Evolutionary conservation across 2,888 invertebrate genomes (phyloP), one percentile per base, ranked within the genome.

Genomic region (Uloborus plumipes): DNA sequence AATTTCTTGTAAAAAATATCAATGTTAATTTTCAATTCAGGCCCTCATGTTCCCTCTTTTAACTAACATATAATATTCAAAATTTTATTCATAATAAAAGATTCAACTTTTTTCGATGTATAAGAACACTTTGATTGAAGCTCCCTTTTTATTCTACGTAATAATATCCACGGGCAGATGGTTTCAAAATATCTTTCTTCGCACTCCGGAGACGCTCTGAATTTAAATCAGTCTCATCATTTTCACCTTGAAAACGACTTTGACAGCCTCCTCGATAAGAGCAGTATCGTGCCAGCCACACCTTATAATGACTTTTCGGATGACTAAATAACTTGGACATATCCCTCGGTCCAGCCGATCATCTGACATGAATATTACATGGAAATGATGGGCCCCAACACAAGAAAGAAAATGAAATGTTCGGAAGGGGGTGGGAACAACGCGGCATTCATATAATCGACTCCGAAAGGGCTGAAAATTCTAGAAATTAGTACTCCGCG

Each of bases 291-390:
- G 16, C 47, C 69, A 78, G 65, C 77, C 77, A 78, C 77, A 78
- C 77, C 77, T 78, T 65, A 58, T 78, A 78, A 78, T 78, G 77
- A 78, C 77, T 78, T 71, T 71, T 64, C 61, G 70, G 70, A 78
- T 71, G 77, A 71, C 77, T 78, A 78, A 78, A 78, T 78, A 78
- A 71, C 64, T 55, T 78, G 65, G 71, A 76, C 61, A 69, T 47
- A 47, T 64, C 53, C 39, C 9, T 39, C 39, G 39, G 22, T 20
- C 55, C 59, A 31, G 65, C 55, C 55, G 62, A 71, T 51, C 59
- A 71, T 71, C n/a, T 53, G 70, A 50, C 70, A 78, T 78, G 77
- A 78, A 78, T 78, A 64, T 78, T 78, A 71, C 70, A 78, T 78
- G 77, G 22, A 78, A 71, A 78, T 78, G 77, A 71, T 64, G 62